Conservation (phyloP, 2,888 invertebrate genomes). For the Ophion obscuratus region DNA sequence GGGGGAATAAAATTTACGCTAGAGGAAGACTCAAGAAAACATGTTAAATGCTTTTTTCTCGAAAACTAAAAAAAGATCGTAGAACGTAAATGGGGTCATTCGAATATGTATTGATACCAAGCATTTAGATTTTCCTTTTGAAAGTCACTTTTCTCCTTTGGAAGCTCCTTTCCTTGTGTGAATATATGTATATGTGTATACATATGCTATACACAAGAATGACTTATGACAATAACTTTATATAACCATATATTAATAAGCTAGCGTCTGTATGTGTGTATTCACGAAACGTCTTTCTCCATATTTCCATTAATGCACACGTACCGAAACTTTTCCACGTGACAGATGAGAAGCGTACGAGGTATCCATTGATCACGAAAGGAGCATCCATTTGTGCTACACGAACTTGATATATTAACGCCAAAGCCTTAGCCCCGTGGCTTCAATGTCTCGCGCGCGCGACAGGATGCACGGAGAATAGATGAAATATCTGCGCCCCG, state of each 20-base stretch:
- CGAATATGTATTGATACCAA: too few relatives aligned
- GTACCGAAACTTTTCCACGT: constrained; percentile 30
- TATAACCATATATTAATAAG: background rate
- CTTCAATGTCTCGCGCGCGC: constrained; percentile 36
- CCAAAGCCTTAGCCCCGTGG: background rate
- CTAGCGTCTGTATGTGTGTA: too few relatives aligned
- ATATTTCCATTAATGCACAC: constrained; percentile 1
- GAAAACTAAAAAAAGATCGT: too few relatives aligned
- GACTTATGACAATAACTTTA: background rate
- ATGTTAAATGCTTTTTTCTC: too few relatives aligned
- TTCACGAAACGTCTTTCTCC: background rate
- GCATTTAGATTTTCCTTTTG: too few relatives aligned
- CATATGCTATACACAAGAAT: too few relatives aligned
- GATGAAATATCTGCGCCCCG: constrained; percentile 16
- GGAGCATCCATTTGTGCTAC: constrained; percentile 29
- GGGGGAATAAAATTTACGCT: too few relatives aligned
- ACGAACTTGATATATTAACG: constrained; percentile 60
- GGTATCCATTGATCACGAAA: constrained; percentile 47
- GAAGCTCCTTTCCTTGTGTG: too few relatives aligned
- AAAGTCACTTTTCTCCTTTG: too few relatives aligned
- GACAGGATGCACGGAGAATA: constrained; percentile 23
- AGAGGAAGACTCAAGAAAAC: too few relatives aligned
- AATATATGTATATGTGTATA: too few relatives aligned
- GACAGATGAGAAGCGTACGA: constrained; percentile 42
- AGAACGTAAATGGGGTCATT: too few relatives aligned